These are phyloP conservation scores for Hafferia zeledoni DNA, from an alignment of 2,797 vertebrate species.

Conservation along the genomic window DNA sequence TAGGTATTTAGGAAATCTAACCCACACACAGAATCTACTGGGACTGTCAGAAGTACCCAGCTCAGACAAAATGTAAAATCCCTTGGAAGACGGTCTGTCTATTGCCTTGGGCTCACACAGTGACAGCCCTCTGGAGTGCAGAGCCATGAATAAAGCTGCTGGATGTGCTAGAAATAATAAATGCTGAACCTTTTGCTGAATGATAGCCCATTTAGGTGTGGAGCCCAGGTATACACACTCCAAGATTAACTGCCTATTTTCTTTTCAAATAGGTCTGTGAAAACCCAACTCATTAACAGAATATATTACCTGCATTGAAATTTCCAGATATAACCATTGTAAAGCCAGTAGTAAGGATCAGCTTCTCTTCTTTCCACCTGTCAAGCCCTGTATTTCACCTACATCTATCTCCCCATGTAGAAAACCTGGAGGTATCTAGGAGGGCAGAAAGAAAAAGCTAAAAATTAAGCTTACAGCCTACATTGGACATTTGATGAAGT, in stretches of 20 bases:
- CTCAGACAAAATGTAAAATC: not conserved
- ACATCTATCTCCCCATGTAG: not conserved
- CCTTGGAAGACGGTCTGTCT: not conserved
- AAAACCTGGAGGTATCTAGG: not conserved
- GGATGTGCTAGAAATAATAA: constrained; percentile 47
- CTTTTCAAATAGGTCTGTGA: constrained; percentile 39
- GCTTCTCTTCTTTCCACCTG: not conserved
- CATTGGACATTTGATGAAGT: not conserved
- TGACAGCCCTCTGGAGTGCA: not conserved
- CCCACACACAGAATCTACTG: not conserved
- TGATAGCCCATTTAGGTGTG: constrained; percentile 21
- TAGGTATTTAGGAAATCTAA: not conserved
- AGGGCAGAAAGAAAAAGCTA: not conserved
- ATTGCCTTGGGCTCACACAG: not conserved
- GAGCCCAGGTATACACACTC: not conserved
- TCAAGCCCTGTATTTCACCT: not conserved
- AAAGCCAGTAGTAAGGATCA: not conserved
- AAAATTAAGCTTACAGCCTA: not conserved
- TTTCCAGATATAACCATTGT: not conserved
- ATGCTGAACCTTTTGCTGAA: constrained; percentile 15
- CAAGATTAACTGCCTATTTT: constrained; percentile 38
- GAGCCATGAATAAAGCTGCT: constrained; percentile 25
- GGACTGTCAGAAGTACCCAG: not conserved
- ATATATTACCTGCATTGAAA: not conserved
- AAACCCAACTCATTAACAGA: constrained; percentile 18